A percentile compares a stretch with the other conserved stretches of the same genome.
phyloP scores from a whole-genome alignment of 30 jellyfish, hydroid and myxozoan species.

The Hydra vulgaris region DNA sequence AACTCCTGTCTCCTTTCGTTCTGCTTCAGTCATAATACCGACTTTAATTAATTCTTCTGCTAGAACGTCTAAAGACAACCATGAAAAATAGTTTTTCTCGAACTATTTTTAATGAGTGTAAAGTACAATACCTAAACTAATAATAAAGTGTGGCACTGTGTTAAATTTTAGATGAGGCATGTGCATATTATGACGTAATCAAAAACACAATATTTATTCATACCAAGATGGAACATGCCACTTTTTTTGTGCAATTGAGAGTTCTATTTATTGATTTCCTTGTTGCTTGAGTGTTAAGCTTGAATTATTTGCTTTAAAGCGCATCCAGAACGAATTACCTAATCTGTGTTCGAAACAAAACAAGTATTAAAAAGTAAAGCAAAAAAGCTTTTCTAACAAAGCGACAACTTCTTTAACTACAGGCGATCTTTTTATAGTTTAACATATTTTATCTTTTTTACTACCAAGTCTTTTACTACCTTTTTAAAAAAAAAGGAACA shows the following conservation, averaged over 20 bases:
- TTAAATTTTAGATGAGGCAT: not conserved
- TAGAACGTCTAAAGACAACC: no score
- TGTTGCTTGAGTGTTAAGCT: not conserved
- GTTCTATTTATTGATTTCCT: not conserved
- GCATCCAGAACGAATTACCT: not conserved
- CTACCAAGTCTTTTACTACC: not conserved
- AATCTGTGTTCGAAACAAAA: not conserved
- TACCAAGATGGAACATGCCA: not conserved
- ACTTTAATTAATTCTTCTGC: no score
- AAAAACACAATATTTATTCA: not conserved
- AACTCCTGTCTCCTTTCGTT: no score
- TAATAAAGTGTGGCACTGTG: not conserved
- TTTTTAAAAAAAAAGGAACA: not conserved
- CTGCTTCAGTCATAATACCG: no score
- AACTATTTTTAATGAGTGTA: not conserved
- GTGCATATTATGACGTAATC: not conserved
- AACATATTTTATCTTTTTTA: no score
- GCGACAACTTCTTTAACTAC: not conserved
- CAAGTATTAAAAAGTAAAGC: not conserved
- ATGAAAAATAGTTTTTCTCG: not conserved
- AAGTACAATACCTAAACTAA: not conserved
- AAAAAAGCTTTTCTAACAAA: not conserved
- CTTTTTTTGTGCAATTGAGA: not conserved
- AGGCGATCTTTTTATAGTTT: not conserved
- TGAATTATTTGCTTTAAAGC: not conserved